Conservation (phyloP, 2,888 invertebrate genomes). For the Drosophila leonis region DNA sequence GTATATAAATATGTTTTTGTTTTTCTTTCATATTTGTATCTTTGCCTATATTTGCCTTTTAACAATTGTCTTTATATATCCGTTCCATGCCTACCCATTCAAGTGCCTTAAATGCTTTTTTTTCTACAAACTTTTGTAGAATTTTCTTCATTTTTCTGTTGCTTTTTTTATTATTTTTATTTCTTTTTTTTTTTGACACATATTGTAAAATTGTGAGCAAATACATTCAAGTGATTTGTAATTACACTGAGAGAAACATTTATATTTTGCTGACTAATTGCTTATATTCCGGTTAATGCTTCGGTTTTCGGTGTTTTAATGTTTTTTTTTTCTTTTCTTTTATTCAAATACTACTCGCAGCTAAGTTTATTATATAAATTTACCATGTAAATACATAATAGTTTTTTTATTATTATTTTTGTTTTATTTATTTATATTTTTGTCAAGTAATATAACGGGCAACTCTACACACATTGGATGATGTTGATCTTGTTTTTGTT, state of each 20-base stretch:
- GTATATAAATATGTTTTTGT: conserved; percentile 54
- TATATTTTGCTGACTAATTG: conserved; percentile 63
- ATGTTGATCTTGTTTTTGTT: conserved; percentile 38
- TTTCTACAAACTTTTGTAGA: conserved; percentile 63
- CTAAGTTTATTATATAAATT: conserved; percentile 60
- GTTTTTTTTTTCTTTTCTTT: conserved; percentile 9
- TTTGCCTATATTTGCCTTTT: conserved; percentile 56
- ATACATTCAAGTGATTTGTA: conserved; percentile 73
- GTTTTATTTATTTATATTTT: conserved; percentile 24
- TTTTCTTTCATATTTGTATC: conserved; percentile 34
- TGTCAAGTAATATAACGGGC: conserved; percentile 65
- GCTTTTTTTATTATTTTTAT: conserved; percentile 24
- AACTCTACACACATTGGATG: conserved; percentile 65
- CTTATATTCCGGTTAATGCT: conserved; percentile 56
- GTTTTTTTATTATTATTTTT: conserved; percentile 9
- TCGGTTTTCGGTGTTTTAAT: conserved; percentile 44
- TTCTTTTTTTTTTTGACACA: conserved; percentile 40
- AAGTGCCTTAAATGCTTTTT: conserved; percentile 78
- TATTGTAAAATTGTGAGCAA: conserved; percentile 79
- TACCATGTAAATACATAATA: conserved; percentile 55
- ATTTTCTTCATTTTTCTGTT: conserved; percentile 11
- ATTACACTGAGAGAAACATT: conserved; percentile 81
- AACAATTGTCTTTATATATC: conserved; percentile 52
- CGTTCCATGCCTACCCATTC: conserved; percentile 40
- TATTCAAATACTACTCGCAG: conserved; percentile 57